Evolutionary conservation across 2,113 vertebrate species (phyloP), one percentile per base, ranked within the genome.

Genomic region (Setophaga petechia): DNA sequence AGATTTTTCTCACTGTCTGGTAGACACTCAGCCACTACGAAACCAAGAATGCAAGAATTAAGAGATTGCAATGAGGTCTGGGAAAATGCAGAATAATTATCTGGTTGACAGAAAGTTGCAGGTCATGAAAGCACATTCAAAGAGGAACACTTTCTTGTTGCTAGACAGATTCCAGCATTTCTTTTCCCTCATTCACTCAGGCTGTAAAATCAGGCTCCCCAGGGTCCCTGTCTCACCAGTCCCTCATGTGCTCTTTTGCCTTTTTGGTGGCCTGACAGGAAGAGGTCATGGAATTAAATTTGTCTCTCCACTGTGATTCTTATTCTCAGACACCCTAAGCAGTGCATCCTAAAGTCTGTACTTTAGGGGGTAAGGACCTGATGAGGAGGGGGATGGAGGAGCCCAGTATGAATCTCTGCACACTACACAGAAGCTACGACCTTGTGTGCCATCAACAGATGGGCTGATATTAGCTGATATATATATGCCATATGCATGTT

Each of bases 361-460:
- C 11, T 52, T 43, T 35, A 75, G 72, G 13, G 24, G 3, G n/a
- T 67, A 51, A 67, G 21, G 51, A 84, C 8, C 5, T 78, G 55
- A 37, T 15, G 16, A n/a, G 5, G 20, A 58, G 2, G 1, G 1
- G 4, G 5, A 13, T 51, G 15, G 12, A 54, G 7, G 7, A 41
- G 6, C 8, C 4, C 65, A 11, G 25, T 61, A 24, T 3, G 5
- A 75, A 79, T 33, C 18, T 71, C 75, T 63, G 16, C 8, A 23
- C 3, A 6, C 31, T 41, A 30, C 7, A 54, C 2, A 11, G 23
- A 73, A 88, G n/a, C 24, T 33, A 25, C 27, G n/a, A 47, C 9
- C 74, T 89, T 23, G 6, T 51, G 13, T 33, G 20, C 41, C 37
- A 57, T 30, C 6, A 5, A 31, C 20, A 84, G 69, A 79, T 39